Conservation (phyloP, 2,888 invertebrate species). For the Seira musarum region DNA sequence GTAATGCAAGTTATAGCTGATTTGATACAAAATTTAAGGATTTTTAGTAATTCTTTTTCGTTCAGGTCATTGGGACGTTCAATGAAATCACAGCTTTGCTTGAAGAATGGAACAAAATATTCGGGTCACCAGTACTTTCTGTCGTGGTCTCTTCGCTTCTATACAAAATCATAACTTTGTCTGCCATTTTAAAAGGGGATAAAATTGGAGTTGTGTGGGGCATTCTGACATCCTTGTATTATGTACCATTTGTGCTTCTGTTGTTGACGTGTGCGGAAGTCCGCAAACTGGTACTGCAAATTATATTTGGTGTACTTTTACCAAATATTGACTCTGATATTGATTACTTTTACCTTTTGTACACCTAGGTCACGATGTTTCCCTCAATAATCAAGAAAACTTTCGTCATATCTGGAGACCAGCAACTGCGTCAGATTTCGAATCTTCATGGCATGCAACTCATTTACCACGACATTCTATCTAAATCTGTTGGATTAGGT, state of each 20-base stretch:
- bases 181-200: slow-evolving; percentile 1
- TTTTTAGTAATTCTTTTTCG: neutral
- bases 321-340: neutral
- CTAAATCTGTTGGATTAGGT: no score
- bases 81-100: slow-evolving; percentile 11
- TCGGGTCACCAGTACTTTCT: neutral
- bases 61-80: neutral
- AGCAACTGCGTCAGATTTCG: neutral
- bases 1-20: slow-evolving; percentile 2
- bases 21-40: neutral
- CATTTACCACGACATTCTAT: no score
- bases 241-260: slow-evolving; percentile 4
- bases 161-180: slow-evolving; percentile 24
- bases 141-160: neutral
- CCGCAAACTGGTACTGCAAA: slow-evolving; percentile 3
- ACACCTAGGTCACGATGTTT: neutral
- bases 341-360: neutral
- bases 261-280: slow-evolving; percentile 8
- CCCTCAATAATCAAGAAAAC: neutral
- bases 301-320: neutral
- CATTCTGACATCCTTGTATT: slow-evolving; percentile 6
- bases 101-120: neutral
- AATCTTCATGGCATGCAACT: neutral
- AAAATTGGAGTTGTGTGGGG: neutral
- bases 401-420: neutral